Conservation (phyloP, 2,113 vertebrate genomes). For the Grammomys dolichurus region DNA sequence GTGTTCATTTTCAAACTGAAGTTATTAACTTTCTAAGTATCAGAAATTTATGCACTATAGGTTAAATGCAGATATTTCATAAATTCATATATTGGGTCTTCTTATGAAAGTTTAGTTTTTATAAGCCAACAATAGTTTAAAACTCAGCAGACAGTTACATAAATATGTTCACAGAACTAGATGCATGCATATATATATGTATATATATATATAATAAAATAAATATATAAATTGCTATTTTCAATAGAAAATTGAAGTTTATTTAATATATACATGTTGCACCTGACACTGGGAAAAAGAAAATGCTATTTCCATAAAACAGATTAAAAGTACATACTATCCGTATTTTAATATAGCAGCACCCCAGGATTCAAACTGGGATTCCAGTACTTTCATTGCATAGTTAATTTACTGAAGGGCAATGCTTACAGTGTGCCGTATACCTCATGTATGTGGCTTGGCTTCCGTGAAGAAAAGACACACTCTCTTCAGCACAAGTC, state of each 20-base stretch:
- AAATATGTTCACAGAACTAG: not conserved
- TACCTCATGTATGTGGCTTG: not conserved
- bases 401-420: constrained; percentile 48
- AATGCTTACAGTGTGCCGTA: constrained; percentile 60
- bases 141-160: not conserved
- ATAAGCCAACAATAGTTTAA: not conserved
- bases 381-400: constrained; percentile 29
- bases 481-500: not conserved
- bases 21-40: not conserved
- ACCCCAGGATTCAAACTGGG: constrained; percentile 64
- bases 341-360: constrained; percentile 80
- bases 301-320: constrained; percentile 83
- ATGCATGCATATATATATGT: not conserved
- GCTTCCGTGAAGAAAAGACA: constrained; percentile 57
- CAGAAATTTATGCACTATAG: not conserved
- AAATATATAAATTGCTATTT: not conserved
- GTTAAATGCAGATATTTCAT: not conserved
- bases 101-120: constrained; percentile 16
- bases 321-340: constrained; percentile 87
- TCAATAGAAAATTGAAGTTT: constrained; percentile 82
- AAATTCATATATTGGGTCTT: not conserved
- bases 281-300: constrained; percentile 77
- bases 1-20: not conserved
- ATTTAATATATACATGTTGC: constrained; percentile 81
- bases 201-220: not conserved